These are phyloP conservation scores for Ptychodera flava DNA, from an alignment of 35 echinoderm and acorn worm genomes.

Conservation along the genomic window DNA sequence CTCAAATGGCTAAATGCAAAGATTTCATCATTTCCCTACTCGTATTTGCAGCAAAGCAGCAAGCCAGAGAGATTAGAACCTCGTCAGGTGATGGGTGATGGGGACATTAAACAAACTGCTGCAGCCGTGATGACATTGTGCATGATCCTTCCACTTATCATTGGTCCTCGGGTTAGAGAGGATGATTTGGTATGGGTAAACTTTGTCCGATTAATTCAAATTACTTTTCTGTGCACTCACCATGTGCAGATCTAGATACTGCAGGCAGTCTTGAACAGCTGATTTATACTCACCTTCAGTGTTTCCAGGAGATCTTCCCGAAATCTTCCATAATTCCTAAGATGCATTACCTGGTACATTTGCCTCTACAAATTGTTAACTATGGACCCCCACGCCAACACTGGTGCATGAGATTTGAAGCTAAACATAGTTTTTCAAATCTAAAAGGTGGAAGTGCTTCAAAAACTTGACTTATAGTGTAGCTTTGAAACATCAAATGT, in stretches of 20 bases:
- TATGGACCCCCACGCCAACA: conserved; percentile 30
- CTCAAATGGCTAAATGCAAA: conserved; percentile 53
- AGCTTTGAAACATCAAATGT: conserved; percentile 32
- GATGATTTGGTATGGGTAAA: conserved; percentile 40
- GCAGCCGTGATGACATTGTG: conserved; percentile 41
- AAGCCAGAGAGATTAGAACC: conserved; percentile 26
- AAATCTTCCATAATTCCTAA: conserved; percentile 29
- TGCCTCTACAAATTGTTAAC: conserved; percentile 26
- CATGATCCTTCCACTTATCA: conserved; percentile 36
- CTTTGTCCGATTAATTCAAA: conserved; percentile 41
- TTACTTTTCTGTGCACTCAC: conserved; percentile 16
- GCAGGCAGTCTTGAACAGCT: background rate
- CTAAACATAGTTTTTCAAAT: conserved; percentile 35
- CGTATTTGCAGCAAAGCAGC: conserved; percentile 13
- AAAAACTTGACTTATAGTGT: conserved; percentile 44
- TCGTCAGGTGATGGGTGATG: background rate
- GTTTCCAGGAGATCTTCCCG: background rate
- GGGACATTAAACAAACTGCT: conserved; percentile 38
- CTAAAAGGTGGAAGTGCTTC: conserved; percentile 52
- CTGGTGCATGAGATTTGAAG: conserved; percentile 37
- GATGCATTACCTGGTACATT: conserved; percentile 44
- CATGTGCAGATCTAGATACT: background rate
- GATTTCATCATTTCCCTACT: conserved; percentile 21
- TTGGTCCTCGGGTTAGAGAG: conserved; percentile 23
- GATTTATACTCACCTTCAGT: background rate